Percentiles rank a stretch among this genome's conserved stretches.
These are phyloP conservation scores for Mormyrus hasselquistii DNA, from an alignment of 2,797 vertebrate species.

Conservation along the genomic window DNA sequence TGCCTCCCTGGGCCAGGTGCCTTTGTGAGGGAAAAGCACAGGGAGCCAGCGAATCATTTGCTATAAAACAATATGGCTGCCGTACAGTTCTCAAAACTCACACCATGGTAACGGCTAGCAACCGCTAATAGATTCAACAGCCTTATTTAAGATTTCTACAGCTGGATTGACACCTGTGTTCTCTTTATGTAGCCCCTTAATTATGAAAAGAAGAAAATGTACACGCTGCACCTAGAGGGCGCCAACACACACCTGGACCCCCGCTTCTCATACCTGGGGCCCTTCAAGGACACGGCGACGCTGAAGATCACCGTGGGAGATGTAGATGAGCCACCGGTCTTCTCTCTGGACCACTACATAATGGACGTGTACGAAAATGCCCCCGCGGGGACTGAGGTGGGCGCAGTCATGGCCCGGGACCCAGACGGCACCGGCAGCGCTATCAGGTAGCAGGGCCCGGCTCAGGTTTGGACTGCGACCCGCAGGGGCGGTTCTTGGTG, in stretches of 20 bases:
- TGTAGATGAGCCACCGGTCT: conserved; percentile 88
- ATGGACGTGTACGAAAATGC: conserved; percentile 93
- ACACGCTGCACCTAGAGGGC: conserved; percentile 89
- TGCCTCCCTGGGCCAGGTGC: not conserved
- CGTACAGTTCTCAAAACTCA: not conserved
- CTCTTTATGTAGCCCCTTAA: conserved; percentile 75
- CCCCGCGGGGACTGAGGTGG: conserved; percentile 76
- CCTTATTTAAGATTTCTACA: not conserved
- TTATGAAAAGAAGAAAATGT: conserved; percentile 93
- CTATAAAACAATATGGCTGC: not conserved
- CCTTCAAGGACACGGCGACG: conserved; percentile 87
- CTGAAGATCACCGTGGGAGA: conserved; percentile 91
- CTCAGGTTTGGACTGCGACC: not conserved
- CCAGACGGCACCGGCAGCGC: conserved; percentile 83
- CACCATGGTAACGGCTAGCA: not conserved
- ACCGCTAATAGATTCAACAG: not conserved
- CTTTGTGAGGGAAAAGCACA: not conserved
- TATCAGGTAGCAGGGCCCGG: conserved; percentile 70
- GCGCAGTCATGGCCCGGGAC: conserved; percentile 81
- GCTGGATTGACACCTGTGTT: not conserved
- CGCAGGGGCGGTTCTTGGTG: not conserved
- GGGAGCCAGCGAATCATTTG: not conserved
- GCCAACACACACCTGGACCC: conserved; percentile 87
- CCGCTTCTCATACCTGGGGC: conserved; percentile 83
- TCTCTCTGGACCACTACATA: conserved; percentile 83